These are phyloP conservation scores for Bombus pascuorum DNA, from an alignment of 1,140 invertebrate species.

Conservation along the genomic window DNA sequence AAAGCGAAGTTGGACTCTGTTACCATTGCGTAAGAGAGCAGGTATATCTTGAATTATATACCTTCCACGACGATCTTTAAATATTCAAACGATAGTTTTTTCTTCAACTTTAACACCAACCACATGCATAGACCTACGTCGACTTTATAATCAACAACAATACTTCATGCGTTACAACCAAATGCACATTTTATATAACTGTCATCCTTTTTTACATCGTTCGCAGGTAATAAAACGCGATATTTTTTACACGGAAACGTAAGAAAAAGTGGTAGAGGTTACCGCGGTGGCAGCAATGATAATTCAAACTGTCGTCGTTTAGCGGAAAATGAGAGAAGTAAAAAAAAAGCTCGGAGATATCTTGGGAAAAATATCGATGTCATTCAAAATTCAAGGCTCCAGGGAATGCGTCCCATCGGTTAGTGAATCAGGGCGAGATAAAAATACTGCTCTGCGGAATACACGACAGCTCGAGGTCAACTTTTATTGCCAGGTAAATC, in stretches of 20 bases:
- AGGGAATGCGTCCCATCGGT: slow-evolving; percentile 5
- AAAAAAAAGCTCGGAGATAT: not conserved
- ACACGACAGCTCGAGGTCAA: slow-evolving; percentile 43
- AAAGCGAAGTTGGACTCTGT: not conserved
- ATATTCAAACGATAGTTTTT: not conserved
- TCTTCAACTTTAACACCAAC: not conserved
- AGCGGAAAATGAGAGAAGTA: not conserved
- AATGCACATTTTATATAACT: too few species aligned
- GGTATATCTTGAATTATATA: not conserved
- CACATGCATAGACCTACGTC: too few species aligned
- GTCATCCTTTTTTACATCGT: too few species aligned
- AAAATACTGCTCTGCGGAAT: slow-evolving; percentile 31
- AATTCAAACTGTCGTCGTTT: not conserved
- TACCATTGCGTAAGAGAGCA: not conserved
- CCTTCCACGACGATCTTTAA: not conserved
- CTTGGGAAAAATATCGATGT: not conserved
- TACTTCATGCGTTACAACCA: too few species aligned
- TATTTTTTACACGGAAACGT: too few species aligned
- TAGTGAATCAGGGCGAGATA: slow-evolving; percentile 39
- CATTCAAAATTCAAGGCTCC: slow-evolving; percentile 38
- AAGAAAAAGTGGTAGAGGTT: too few species aligned
- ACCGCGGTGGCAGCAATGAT: too few species aligned
- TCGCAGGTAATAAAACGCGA: too few species aligned
- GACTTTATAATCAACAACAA: too few species aligned
- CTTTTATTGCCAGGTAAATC: slow-evolving; percentile 41